phyloP scores from a whole-genome alignment of 2,797 vertebrate genomes.

The Crax fasciolata region DNA sequence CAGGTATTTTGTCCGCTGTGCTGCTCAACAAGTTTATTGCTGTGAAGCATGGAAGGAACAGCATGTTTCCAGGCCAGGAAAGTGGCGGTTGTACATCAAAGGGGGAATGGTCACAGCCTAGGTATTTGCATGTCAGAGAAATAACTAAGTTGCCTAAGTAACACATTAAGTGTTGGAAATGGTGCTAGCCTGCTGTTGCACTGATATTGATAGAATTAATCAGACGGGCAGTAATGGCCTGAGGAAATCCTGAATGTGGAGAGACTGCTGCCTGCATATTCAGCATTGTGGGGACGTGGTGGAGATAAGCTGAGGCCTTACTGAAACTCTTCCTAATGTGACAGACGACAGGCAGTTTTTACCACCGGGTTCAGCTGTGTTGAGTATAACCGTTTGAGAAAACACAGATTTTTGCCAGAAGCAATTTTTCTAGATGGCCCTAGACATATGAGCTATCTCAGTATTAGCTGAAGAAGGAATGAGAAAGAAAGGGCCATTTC shows the following conservation, averaged over 20 bases:
- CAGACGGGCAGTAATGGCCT: not conserved
- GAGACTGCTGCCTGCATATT: not conserved
- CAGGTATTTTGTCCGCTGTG: not conserved
- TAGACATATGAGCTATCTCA: not conserved
- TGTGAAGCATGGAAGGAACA: not conserved
- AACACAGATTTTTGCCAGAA: not conserved
- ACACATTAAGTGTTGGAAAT: not conserved
- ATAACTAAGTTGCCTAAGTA: not conserved
- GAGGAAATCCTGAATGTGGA: not conserved
- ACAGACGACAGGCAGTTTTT: not conserved
- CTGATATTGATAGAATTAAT: not conserved
- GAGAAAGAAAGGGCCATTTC: not conserved
- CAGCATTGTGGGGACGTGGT: fast-evolving
- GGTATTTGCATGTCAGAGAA: not conserved
- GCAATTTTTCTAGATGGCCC: not conserved
- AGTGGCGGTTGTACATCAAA: not conserved
- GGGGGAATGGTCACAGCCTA: not conserved
- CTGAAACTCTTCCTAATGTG: not conserved
- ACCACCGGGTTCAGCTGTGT: not conserved
- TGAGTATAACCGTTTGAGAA: not conserved
- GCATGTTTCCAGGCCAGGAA: not conserved
- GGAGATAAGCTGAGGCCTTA: not conserved
- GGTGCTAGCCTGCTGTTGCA: fast-evolving
- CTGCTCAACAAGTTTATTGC: not conserved
- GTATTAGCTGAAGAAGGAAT: not conserved